Evolutionary conservation across 2,888 invertebrate genomes (phyloP).

Genomic region (Drosophila hawaiiensis): DNA sequence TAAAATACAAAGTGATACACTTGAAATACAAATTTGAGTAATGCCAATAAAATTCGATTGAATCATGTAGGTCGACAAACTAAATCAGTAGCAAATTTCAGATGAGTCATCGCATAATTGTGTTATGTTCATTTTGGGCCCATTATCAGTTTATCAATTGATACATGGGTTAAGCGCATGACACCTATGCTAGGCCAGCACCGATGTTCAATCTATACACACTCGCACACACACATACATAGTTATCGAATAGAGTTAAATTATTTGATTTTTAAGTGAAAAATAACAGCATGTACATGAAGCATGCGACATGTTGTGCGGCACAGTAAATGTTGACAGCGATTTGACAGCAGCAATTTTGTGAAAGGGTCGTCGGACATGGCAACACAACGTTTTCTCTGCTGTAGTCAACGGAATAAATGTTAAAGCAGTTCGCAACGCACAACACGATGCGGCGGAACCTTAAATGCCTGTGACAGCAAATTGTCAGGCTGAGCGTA

Average conservation of each 20-base stretch:
- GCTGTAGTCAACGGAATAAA: constrained; percentile 51
- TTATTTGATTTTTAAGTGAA: constrained; percentile 4
- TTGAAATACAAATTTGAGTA: constrained; percentile 18
- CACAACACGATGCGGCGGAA: background rate
- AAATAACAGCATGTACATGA: constrained; percentile 25
- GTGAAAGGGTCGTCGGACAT: background rate
- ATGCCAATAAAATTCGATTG: background rate
- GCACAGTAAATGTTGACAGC: constrained; percentile 49
- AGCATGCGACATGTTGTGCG: constrained; percentile 52
- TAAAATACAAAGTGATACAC: constrained; percentile 7
- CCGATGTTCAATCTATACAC: background rate
- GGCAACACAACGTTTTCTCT: constrained; percentile 31
- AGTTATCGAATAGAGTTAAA: constrained; percentile 2
- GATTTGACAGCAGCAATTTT: constrained; percentile 50
- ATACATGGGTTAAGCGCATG: constrained; percentile 15
- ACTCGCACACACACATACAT: background rate
- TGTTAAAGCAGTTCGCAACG: constrained; percentile 31
- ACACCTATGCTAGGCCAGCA: background rate
- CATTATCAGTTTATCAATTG: constrained; percentile 47
- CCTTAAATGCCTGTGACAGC: constrained; percentile 58
- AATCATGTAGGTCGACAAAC: constrained; percentile 11
- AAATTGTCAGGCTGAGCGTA: constrained; percentile 66
- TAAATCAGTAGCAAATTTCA: constrained; percentile 8
- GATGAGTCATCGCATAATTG: constrained; percentile 42
- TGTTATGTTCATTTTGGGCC: constrained; percentile 20